Conservation (phyloP, 2,797 vertebrate genomes). For the Simalia tracyae region DNA sequence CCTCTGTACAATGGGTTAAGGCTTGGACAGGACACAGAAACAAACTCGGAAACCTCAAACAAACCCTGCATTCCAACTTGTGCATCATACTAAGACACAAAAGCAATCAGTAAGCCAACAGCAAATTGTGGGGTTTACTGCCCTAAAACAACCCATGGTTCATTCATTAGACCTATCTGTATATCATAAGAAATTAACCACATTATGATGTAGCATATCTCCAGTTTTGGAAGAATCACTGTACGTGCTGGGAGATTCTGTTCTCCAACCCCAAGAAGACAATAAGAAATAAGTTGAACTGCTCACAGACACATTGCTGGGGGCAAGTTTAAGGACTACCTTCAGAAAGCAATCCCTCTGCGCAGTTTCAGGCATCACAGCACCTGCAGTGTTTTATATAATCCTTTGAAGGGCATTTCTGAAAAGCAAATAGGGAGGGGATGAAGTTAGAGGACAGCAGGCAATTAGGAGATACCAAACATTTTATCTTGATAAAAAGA, state of each 20-base stretch:
- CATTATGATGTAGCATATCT: not conserved
- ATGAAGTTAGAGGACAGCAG: conserved; percentile 37
- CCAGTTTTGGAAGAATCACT: not conserved
- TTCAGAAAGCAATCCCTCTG: conserved; percentile 62
- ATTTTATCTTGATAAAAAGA: not conserved
- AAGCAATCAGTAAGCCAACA: not conserved
- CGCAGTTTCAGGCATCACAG: conserved; percentile 67
- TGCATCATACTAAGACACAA: not conserved
- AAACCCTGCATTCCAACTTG: not conserved
- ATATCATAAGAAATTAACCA: not conserved
- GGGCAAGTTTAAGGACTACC: conserved; percentile 59
- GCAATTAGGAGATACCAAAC: not conserved
- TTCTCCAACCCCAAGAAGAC: not conserved
- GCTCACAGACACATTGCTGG: not conserved
- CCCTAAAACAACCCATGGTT: not conserved
- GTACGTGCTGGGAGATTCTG: not conserved
- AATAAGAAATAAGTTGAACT: conserved; percentile 1
- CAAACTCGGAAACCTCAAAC: not conserved
- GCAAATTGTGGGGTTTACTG: not conserved
- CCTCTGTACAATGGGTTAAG: not conserved
- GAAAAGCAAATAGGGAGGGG: conserved; percentile 62
- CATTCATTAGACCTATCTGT: not conserved
- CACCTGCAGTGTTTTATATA: conserved; percentile 49
- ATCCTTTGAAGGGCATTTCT: conserved; percentile 69
- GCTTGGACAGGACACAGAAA: not conserved